Evolutionary conservation across 2,113 vertebrate species (phyloP).

Genomic region (Charina bottae): DNA sequence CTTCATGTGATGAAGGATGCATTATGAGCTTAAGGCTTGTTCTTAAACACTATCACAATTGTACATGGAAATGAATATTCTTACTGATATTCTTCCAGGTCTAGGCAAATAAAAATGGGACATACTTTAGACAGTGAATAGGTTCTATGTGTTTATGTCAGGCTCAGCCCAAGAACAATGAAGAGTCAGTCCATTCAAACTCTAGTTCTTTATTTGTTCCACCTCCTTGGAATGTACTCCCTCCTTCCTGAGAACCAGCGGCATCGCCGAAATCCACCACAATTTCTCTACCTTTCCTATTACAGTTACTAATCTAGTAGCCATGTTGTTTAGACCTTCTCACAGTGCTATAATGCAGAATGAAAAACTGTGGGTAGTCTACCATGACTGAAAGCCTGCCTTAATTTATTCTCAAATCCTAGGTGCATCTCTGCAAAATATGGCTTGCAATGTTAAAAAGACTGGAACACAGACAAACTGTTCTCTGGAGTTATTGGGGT

Average conservation of each 20-base stretch:
- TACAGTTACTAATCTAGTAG: neutral
- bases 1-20: neutral
- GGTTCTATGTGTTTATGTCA: neutral
- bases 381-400: conserved; percentile 4
- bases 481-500: neutral
- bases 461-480: neutral
- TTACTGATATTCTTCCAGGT: neutral
- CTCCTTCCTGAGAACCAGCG: too few relatives aligned
- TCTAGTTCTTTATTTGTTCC: too few relatives aligned
- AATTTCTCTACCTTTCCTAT: neutral
- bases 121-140: neutral
- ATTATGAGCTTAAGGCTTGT: too few relatives aligned
- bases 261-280: too few relatives aligned
- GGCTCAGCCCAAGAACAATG: too few relatives aligned
- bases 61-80: neutral
- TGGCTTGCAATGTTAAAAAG: neutral
- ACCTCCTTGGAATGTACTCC: too few relatives aligned
- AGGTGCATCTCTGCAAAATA: neutral
- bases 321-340: neutral
- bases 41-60: neutral
- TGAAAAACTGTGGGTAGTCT: rapidly evolving
- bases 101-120: neutral
- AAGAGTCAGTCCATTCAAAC: too few relatives aligned
- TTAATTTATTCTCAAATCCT: neutral
- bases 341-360: neutral